Conservation (phyloP, 1,140 invertebrate species). For the Hestina assimilis region DNA sequence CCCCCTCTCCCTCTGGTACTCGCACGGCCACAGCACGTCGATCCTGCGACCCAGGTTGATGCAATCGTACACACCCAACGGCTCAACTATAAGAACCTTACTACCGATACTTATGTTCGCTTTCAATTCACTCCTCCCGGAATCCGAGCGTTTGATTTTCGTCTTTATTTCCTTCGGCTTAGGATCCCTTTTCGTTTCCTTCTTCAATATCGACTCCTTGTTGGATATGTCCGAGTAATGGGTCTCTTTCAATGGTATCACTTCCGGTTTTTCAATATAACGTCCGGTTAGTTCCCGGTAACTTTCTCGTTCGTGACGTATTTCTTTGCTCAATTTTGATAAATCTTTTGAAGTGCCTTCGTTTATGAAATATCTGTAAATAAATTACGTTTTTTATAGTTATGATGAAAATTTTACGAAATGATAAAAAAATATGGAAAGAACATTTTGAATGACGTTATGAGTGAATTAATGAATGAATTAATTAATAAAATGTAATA, state of each 20-base stretch:
- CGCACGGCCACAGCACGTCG: conserved; percentile 95
- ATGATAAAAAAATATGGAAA: no score
- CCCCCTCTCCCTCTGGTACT: conserved; percentile 90
- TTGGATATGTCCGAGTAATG: conserved; percentile 66
- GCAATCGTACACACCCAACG: conserved; percentile 87
- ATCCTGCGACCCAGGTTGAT: conserved; percentile 93
- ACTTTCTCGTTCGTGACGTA: conserved; percentile 70
- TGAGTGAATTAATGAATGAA: no score
- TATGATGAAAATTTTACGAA: no score
- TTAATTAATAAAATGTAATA: no score
- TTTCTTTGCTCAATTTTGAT: conserved; percentile 70
- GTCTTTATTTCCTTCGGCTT: conserved; percentile 64
- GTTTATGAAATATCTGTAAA: conserved; percentile 59
- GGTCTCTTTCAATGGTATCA: conserved; percentile 55
- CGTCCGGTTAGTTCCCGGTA: conserved; percentile 73
- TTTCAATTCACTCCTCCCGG: conserved; percentile 76
- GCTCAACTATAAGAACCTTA: conserved; percentile 80
- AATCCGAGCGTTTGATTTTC: conserved; percentile 72
- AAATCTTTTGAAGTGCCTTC: conserved; percentile 72
- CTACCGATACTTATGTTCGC: conserved; percentile 70
- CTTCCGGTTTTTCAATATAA: conserved; percentile 67
- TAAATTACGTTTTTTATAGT: no score
- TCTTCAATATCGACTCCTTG: conserved; percentile 59
- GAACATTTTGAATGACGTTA: no score
- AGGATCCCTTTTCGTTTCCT: conserved; percentile 60